phyloP scores from a whole-genome alignment of 2,888 invertebrate species.

The Polydrusus tereticollis region DNA sequence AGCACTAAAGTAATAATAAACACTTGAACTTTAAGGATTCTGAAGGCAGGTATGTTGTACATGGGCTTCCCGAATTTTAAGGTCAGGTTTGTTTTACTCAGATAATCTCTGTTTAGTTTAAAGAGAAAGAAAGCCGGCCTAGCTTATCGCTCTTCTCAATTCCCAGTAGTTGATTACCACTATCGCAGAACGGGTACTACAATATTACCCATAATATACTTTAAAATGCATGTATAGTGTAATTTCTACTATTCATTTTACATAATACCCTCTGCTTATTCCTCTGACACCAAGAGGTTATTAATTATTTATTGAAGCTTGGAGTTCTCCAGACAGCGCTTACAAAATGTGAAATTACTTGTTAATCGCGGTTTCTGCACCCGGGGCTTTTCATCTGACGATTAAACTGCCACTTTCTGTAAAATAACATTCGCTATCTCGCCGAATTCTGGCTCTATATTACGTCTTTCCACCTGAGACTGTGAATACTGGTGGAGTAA shows the following conservation, averaged over 20 bases:
- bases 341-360: constrained; percentile 36
- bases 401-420: constrained; percentile 31
- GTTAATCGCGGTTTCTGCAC: constrained; percentile 33
- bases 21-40: too few species aligned
- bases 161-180: too few species aligned
- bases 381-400: constrained; percentile 31
- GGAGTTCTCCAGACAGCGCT: constrained; percentile 18
- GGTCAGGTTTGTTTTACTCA: too few species aligned
- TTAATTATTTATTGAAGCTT: constrained; percentile 34
- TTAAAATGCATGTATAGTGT: not conserved
- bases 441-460: constrained; percentile 2
- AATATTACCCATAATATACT: not conserved
- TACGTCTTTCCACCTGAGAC: constrained; percentile 18
- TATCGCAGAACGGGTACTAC: too few species aligned
- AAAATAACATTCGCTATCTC: constrained; percentile 25
- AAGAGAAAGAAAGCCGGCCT: too few species aligned
- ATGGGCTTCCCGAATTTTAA: too few species aligned
- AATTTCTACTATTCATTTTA: not conserved
- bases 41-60: too few species aligned
- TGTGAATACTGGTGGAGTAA: constrained; percentile 5
- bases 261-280: not conserved
- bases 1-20: too few species aligned
- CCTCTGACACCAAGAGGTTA: constrained; percentile 14
- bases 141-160: too few species aligned
- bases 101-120: too few species aligned